Conservation (phyloP, 1,140 invertebrate species). For the Diorhabda carinulata region DNA sequence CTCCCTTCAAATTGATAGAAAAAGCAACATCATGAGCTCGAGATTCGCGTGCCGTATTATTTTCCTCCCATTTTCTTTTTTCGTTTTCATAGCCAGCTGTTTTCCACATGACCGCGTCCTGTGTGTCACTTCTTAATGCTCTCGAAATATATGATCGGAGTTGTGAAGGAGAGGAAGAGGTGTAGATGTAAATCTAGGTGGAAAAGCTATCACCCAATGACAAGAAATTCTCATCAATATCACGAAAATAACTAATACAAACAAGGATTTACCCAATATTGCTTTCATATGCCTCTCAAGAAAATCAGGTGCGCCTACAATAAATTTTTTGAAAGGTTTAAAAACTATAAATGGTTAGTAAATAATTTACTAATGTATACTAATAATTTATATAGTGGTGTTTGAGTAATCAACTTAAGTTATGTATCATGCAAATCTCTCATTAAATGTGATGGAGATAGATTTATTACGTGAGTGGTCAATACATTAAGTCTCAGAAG, state of each 20-base stretch:
- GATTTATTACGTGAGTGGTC: too few species aligned
- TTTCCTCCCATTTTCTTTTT: neutral
- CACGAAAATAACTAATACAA: neutral
- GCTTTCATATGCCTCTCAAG: neutral
- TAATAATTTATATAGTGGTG: too few species aligned
- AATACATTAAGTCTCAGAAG: too few species aligned
- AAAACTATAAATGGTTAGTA: neutral
- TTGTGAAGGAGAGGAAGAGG: neutral
- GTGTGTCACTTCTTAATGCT: conserved; percentile 2
- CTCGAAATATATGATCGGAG: conserved; percentile 2
- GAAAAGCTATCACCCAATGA: conserved; percentile 1
- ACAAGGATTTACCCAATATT: neutral
- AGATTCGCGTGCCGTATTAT: neutral
- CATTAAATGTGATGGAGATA: too few species aligned
- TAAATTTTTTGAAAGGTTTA: neutral
- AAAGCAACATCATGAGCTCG: neutral
- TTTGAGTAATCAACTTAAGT: too few species aligned
- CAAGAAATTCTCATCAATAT: conserved; percentile 2
- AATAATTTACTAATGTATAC: neutral
- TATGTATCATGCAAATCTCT: too few species aligned
- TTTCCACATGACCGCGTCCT: neutral
- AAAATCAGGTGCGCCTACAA: neutral
- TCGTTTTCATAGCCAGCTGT: conserved; percentile 1
- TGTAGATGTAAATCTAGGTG: neutral
- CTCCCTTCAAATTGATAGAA: neutral